phyloP scores from a whole-genome alignment of 2,113 vertebrate species.

The Misgurnus anguillicaudatus region DNA sequence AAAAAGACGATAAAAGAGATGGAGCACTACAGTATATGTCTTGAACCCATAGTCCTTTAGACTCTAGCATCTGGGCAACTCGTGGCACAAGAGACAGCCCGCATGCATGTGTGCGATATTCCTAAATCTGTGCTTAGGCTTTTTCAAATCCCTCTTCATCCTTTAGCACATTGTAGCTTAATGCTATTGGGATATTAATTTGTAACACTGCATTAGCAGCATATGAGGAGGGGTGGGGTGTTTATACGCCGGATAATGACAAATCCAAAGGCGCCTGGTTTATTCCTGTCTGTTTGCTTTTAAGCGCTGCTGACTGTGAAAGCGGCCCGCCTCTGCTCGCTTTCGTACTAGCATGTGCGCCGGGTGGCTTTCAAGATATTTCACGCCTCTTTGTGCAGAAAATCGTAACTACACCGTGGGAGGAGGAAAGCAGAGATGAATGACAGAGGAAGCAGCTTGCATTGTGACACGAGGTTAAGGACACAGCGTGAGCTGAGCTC shows the following conservation, averaged over 20 bases:
- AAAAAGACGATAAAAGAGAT: neutral
- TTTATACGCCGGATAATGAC: constrained; percentile 6
- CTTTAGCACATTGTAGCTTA: constrained; percentile 48
- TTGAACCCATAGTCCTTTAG: neutral
- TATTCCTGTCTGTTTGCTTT: constrained; percentile 47
- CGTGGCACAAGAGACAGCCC: neutral
- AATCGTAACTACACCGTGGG: constrained; percentile 51
- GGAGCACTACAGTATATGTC: too few species aligned
- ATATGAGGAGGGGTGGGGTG: constrained; percentile 9
- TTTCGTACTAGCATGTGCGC: constrained; percentile 34
- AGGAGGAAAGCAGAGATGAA: constrained; percentile 39
- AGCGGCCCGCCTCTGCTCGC: constrained; percentile 18
- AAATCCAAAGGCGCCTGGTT: constrained; percentile 53
- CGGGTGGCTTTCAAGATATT: constrained; percentile 54
- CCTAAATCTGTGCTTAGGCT: constrained; percentile 52
- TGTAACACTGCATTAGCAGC: constrained; percentile 54
- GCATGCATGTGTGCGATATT: neutral
- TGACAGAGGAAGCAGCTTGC: neutral
- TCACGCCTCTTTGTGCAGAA: constrained; percentile 54
- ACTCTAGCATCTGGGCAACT: neutral
- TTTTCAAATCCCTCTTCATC: constrained; percentile 43
- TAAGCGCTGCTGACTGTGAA: constrained; percentile 53
- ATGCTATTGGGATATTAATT: constrained; percentile 61
- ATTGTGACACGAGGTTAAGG: neutral
- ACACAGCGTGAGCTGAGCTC: constrained; percentile 2